Evolutionary conservation across 2,113 vertebrate species (phyloP), one percentile per base, ranked within the genome.

Genomic region (Callaeas wilsoni): DNA sequence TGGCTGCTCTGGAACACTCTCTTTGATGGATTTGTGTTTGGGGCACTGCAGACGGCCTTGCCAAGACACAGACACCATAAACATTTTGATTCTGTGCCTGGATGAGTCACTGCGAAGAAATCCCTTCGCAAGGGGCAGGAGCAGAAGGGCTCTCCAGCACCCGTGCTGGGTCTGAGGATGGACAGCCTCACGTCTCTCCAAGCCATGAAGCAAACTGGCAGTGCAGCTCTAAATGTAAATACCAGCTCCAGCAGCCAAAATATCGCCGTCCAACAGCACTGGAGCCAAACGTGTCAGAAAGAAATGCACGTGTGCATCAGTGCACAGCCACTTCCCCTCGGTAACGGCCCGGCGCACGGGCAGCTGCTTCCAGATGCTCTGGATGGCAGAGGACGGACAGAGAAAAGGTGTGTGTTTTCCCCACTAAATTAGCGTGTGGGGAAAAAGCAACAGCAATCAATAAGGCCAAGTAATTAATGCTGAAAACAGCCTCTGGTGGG

Each of bases 1-100:
- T 41, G 68, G 88, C 76, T 86, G 94, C 92, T 49, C 96, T 87
- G 88, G 83, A 86, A 87, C 88, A 88, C 68, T 71, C 90, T 70
- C 47, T 46, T 21, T 77, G 93, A 94, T 90, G 76, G 88, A 95
- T 94, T 95, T 91, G 87, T 78, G 71, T 91, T 92, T 29, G 65
- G 89, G 91, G 69, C 65, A 84, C 39, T 0, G 2, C 87, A 89
- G 76, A 64, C 1, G 2, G 84, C 89, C 86, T 67, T 79, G 93
- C 89, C 91, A 84, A 95, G 85, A 22, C 52, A 27, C 74, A 89
- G 89, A 32, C 33, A n/a, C 86, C 60, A 56, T 81, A 86, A 94
- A 81, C 73, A 80, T 90, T 91, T 88, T 74, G 89, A 89, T 87
- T 92, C 14, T 73, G 22, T 25, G 76, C 21, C 79, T 44, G 80